Conservation (phyloP, 1,140 invertebrate genomes). For the Himalopsyche phryganea region DNA sequence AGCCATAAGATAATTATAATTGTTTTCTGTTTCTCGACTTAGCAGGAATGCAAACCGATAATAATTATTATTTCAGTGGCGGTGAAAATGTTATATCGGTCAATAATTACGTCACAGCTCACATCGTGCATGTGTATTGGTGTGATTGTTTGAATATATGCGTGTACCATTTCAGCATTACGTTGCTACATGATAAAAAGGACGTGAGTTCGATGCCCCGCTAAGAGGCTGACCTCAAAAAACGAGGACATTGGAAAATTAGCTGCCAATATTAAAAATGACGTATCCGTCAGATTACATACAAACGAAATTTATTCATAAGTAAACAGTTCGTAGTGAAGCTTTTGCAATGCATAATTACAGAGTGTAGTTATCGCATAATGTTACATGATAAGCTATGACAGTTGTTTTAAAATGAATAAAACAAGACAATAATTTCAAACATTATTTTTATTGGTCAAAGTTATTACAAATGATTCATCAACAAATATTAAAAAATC, state of each 20-base stretch:
- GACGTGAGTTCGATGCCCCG: conserved; percentile 28
- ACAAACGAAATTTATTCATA: not conserved
- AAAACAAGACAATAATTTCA: too few relatives aligned
- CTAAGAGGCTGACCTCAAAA: conserved; percentile 30
- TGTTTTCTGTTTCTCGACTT: too few relatives aligned
- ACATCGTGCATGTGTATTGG: not conserved
- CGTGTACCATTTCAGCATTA: conserved; percentile 14
- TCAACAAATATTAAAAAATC: too few relatives aligned
- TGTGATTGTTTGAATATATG: not conserved
- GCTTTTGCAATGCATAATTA: not conserved
- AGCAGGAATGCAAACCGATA: too few relatives aligned
- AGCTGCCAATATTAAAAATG: not conserved
- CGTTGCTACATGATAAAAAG: conserved; percentile 13
- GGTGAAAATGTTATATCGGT: conserved; percentile 15
- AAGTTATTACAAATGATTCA: too few relatives aligned
- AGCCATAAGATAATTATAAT: too few relatives aligned
- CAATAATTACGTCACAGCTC: conserved; percentile 18
- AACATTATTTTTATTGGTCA: too few relatives aligned
- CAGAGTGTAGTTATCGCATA: not conserved
- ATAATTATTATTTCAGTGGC: not conserved
- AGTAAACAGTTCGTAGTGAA: not conserved
- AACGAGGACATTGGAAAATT: conserved; percentile 31
- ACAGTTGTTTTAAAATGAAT: not conserved
- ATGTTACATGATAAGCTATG: not conserved
- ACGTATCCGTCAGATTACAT: not conserved